Evolutionary conservation across 2,888 invertebrate genomes (phyloP).

Genomic region (Hylaea fasciaria): DNA sequence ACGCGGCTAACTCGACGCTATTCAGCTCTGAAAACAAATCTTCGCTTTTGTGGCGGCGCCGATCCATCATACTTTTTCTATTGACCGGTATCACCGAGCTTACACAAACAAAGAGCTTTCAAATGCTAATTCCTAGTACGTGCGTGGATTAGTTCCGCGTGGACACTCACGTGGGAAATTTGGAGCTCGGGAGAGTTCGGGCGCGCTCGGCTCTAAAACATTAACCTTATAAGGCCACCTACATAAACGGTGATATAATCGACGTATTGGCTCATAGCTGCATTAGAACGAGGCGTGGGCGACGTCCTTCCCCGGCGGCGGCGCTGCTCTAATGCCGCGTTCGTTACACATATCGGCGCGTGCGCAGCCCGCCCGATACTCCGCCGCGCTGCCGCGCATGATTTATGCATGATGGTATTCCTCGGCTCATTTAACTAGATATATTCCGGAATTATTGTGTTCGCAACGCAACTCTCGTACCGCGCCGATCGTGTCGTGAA

Average conservation of each 20-base stretch:
- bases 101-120: conserved; percentile 81
- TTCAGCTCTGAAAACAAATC: conserved; percentile 82
- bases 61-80: conserved; percentile 82
- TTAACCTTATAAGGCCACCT: conserved; percentile 84
- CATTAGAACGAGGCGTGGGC: conserved; percentile 68
- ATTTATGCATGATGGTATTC: conserved; percentile 77
- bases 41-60: conserved; percentile 70
- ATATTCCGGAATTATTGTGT: conserved; percentile 77
- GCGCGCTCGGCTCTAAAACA: conserved; percentile 62
- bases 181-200: conserved; percentile 33
- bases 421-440: conserved; percentile 78
- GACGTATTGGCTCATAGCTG: conserved; percentile 70
- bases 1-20: conserved; percentile 72
- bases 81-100: conserved; percentile 76
- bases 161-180: conserved; percentile 71
- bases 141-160: conserved; percentile 77
- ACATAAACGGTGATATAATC: conserved; percentile 82
- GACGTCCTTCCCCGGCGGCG: conserved; percentile 73
- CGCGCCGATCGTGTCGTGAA: conserved; percentile 66
- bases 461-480: conserved; percentile 65
- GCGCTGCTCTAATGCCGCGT: conserved; percentile 60
- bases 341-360: conserved; percentile 60
- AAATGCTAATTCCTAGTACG: conserved; percentile 81
- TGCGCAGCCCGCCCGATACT: conserved; percentile 55
- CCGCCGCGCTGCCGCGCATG: conserved; percentile 63